phyloP scores from a whole-genome alignment of 2,888 invertebrate genomes.

The Tryphoninae sp. region DNA sequence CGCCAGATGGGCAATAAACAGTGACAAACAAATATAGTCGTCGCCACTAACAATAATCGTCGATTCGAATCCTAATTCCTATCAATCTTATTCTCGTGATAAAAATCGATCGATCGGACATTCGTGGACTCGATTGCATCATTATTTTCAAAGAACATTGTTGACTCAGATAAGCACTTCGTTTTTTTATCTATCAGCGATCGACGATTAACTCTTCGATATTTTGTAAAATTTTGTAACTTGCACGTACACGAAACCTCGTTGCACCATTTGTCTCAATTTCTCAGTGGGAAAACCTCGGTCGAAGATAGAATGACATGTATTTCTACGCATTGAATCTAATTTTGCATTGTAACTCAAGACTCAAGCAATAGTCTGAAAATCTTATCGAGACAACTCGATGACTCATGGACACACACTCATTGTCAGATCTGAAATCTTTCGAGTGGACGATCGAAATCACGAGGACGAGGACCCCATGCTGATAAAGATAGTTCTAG shows the following conservation, averaged over 20 bases:
- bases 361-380: too few species aligned
- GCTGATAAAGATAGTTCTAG: background rate
- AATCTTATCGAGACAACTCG: background rate
- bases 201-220: background rate
- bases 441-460: background rate
- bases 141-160: conserved; percentile 3
- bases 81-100: conserved; percentile 15
- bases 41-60: background rate
- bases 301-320: too few species aligned
- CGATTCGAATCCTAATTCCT: conserved; percentile 5
- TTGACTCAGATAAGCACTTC: background rate
- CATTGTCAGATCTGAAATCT: background rate
- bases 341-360: too few species aligned
- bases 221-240: background rate
- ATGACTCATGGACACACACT: background rate
- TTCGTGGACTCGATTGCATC: conserved; percentile 9
- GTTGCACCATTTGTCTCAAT: background rate
- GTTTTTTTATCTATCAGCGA: conserved; percentile 11
- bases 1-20: conserved; percentile 8
- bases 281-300: too few species aligned
- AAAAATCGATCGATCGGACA: conserved; percentile 10
- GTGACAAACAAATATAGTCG: conserved; percentile 3
- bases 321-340: too few species aligned
- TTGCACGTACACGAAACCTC: background rate
- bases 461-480: background rate